Percentiles rank a stretch among this genome's conserved stretches.
These are phyloP conservation scores for Pristionchus maxplancki DNA, from an alignment of 2,888 invertebrate genomes.

Conservation along the genomic window DNA sequence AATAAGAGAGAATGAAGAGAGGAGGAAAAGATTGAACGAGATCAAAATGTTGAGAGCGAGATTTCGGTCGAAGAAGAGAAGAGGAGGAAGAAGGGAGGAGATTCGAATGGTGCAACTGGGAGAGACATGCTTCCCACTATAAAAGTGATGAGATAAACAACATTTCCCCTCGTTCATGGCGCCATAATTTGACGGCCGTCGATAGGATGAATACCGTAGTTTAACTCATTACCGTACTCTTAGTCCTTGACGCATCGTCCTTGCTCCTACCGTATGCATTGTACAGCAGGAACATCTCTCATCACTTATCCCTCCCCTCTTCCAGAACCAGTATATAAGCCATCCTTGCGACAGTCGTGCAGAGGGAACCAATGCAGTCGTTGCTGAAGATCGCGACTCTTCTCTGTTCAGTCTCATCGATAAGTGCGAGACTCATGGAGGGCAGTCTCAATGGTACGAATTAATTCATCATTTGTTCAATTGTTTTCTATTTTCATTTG, in stretches of 20 bases:
- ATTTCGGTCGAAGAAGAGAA: conserved; percentile 29
- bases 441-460: conserved; percentile 17
- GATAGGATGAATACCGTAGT: neutral
- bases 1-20: neutral
- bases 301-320: neutral
- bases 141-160: conserved; percentile 9
- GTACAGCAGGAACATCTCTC: neutral
- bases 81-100: neutral
- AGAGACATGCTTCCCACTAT: neutral
- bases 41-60: conserved; percentile 35
- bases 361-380: neutral
- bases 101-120: neutral
- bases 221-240: neutral
- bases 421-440: neutral
- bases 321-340: conserved; percentile 25
- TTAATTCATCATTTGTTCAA: neutral
- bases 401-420: neutral
- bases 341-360: neutral
- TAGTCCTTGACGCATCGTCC: neutral
- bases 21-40: conserved; percentile 18
- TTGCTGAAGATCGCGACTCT: neutral
- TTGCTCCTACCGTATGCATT: neutral
- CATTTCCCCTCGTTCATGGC: neutral
- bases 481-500: neutral
- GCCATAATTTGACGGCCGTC: neutral